Percentiles rank a stretch among this genome's conserved stretches.
Conservation (phyloP, 2,113 vertebrate genomes). For the Nannobrachium achirus region DNA sequence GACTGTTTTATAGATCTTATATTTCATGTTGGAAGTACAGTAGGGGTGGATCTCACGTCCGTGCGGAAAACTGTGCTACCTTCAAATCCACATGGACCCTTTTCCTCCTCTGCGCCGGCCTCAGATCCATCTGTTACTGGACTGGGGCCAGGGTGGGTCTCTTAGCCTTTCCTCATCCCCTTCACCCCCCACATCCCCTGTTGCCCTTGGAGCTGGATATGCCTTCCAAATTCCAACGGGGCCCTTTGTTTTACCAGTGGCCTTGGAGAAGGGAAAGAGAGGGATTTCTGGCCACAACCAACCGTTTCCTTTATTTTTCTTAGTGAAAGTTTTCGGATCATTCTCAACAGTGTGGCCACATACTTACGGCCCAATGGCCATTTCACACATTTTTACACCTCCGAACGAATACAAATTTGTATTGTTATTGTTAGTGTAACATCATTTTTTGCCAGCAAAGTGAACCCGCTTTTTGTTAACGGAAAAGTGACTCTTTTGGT, state of each 20-base stretch:
- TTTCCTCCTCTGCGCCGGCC: constrained; percentile 14
- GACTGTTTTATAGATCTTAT: neutral
- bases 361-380: neutral
- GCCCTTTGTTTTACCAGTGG: constrained; percentile 25
- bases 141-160: constrained; percentile 31
- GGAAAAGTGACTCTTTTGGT: too few species aligned
- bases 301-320: constrained; percentile 51
- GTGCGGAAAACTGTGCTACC: constrained; percentile 3
- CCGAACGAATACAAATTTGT: too few species aligned
- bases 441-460: too few species aligned
- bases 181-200: constrained; percentile 25
- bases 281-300: constrained; percentile 69
- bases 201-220: constrained; percentile 45
- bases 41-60: neutral
- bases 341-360: neutral
- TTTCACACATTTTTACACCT: too few species aligned
- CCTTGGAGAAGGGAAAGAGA: constrained; percentile 26
- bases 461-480: too few species aligned
- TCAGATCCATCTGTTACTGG: constrained; percentile 40
- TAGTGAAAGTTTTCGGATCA: neutral
- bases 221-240: constrained; percentile 35
- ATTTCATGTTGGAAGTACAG: neutral
- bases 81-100: constrained; percentile 7
- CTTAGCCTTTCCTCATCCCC: constrained; percentile 22
- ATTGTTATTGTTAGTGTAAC: too few species aligned